Evolutionary conservation across 2,113 vertebrate species (phyloP), one percentile per base, ranked within the genome.

Genomic region (Ia io): DNA sequence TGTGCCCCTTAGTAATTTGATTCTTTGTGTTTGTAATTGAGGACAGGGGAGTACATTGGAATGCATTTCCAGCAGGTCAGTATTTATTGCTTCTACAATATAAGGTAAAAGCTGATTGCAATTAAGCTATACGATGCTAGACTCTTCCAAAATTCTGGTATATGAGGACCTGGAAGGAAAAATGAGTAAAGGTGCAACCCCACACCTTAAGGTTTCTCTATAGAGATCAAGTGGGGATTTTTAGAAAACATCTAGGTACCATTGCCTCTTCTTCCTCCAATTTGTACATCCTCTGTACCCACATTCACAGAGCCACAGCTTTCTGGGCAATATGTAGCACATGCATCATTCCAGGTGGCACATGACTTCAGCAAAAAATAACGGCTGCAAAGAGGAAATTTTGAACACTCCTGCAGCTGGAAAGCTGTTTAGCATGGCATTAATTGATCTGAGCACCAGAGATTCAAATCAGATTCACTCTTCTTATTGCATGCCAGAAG

Each of bases 401-500:
- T 56, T 90, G 28, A 84, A 92, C 9, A 47, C 23, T 69, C 35
- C 20, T 51, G 9, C 18, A 71, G 22, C 76, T 70, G 79, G n/a
- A 97, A 91, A 95, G 30, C 74, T 82, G 42, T 85, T 95, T 82
- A 25, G 40, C 2, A 2, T 23, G 79, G 28, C 76, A 74, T 30
- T 89, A 40, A 9, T 78, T 74, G n/a, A 16, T 78, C 30, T 56
- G 69, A 89, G n/a, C 53, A 20, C 10, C 74, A 7, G 69, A 83
- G 32, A 88, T 74, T 78, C 30, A 89, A 73, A 44, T 86, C 42
- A 84, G 40, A 87, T 28, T 51, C 25, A 56, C 6, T 90, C 20
- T 88, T 65, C n/a, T 70, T 84, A 37, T 80, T 88, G 42, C 90
- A 53, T 87, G 40, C 92, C 88, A 84, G 85, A 95, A 97, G 70